These are phyloP conservation scores for Cossypha dichroa DNA, from an alignment of 2,797 vertebrate genomes.

Conservation along the genomic window DNA sequence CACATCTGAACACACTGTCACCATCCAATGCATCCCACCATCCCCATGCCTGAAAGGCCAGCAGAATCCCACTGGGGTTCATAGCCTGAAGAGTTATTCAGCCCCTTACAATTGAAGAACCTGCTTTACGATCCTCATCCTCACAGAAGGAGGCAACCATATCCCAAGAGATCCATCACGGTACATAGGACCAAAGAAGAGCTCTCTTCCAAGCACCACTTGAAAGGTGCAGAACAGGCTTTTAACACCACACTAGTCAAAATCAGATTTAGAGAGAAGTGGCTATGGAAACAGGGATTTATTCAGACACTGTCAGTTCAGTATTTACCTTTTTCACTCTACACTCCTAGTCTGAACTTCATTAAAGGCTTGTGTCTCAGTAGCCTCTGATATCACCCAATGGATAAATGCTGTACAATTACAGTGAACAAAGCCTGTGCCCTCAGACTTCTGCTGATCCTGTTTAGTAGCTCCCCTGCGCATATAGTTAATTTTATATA, in stretches of 20 bases:
- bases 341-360: not conserved
- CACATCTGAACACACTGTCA: not conserved
- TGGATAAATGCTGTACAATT: not conserved
- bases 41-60: not conserved
- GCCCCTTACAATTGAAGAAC: not conserved
- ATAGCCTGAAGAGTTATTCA: not conserved
- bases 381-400: not conserved
- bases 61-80: not conserved
- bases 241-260: not conserved
- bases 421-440: not conserved
- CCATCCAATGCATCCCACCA: not conserved
- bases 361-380: not conserved
- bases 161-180: not conserved
- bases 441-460: not conserved
- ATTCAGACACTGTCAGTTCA: not conserved
- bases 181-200: not conserved
- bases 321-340: not conserved
- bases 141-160: not conserved
- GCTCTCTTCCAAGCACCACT: not conserved
- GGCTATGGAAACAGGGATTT: not conserved
- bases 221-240: not conserved
- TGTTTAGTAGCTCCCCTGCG: not conserved
- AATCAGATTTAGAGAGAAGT: not conserved
- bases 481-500: not conserved
- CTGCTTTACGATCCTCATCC: not conserved